A percentile compares a stretch with the other conserved stretches of the same genome.
Conservation (phyloP, 2,113 vertebrate species). For the Lamprologus lemairii region DNA sequence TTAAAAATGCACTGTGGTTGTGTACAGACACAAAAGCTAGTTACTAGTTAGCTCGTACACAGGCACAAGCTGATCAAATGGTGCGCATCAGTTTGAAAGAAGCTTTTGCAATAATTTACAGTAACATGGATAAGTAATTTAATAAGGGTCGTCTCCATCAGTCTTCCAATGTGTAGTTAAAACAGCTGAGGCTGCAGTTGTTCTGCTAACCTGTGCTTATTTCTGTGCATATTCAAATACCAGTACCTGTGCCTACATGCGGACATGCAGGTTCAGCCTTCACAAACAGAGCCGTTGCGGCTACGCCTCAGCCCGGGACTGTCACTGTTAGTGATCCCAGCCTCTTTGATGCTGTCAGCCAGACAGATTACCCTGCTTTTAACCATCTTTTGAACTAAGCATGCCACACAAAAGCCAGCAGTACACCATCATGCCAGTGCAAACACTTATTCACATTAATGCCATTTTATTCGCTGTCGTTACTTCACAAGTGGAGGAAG, state of each 20-base stretch:
- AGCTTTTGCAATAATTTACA: neutral
- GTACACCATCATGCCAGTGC: slow-evolving; percentile 18
- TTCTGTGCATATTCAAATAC: neutral
- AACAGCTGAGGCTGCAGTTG: neutral
- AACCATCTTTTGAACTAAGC: slow-evolving; percentile 50
- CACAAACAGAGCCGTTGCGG: slow-evolving; percentile 30
- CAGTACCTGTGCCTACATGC: neutral
- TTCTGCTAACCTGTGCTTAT: neutral
- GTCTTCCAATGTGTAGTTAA: neutral
- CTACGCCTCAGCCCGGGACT: slow-evolving; percentile 6
- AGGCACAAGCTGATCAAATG: fast-evolving
- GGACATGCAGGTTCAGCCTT: slow-evolving; percentile 5
- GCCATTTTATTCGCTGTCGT: slow-evolving; percentile 39
- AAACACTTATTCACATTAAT: slow-evolving; percentile 51
- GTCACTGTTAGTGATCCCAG: slow-evolving; percentile 26
- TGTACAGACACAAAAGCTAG: neutral
- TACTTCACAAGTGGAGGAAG: slow-evolving; percentile 9
- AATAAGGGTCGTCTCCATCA: neutral
- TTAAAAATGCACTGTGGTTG: neutral
- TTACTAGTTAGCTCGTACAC: neutral
- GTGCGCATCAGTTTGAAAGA: neutral
- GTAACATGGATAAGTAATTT: neutral
- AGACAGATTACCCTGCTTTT: slow-evolving; percentile 49
- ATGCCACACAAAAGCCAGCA: slow-evolving; percentile 38
- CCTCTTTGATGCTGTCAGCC: slow-evolving; percentile 58